Percentiles rank a stretch among this genome's conserved stretches.
These are phyloP conservation scores for Aplochiton taeniatus DNA, from an alignment of 2,797 vertebrate species.

Conservation along the genomic window DNA sequence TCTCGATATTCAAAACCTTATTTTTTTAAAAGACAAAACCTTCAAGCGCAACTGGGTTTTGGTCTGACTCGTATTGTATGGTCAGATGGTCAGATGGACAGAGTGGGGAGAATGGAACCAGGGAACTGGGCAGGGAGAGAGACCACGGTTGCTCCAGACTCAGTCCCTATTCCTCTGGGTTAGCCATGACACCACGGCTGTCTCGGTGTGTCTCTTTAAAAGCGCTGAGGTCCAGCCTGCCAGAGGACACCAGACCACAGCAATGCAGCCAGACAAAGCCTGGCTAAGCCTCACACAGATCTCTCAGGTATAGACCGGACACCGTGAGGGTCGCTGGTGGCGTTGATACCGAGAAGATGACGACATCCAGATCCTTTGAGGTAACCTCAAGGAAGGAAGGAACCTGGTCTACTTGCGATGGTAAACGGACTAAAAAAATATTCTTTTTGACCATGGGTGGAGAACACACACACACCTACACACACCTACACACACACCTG, in stretches of 20 bases:
- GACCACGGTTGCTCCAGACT: too few relatives aligned
- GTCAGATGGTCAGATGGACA: too few relatives aligned
- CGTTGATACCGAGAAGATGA: too few relatives aligned
- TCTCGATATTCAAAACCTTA: slow-evolving; percentile 55
- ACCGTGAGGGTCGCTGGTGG: not conserved
- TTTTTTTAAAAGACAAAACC: slow-evolving; percentile 33
- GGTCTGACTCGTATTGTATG: not conserved
- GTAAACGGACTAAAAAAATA: not conserved
- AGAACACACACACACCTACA: not conserved
- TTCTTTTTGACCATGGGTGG: not conserved
- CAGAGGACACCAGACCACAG: slow-evolving; percentile 26
- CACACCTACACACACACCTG: slow-evolving; percentile 2
- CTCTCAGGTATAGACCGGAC: not conserved
- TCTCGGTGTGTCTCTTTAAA: too few relatives aligned
- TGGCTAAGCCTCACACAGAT: slow-evolving; percentile 22
- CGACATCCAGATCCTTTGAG: too few relatives aligned
- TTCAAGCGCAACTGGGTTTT: slow-evolving; percentile 36
- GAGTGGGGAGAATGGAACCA: not conserved
- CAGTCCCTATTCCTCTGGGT: too few relatives aligned
- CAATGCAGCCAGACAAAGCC: slow-evolving; percentile 10
- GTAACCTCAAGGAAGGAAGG: too few relatives aligned
- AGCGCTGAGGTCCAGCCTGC: not conserved
- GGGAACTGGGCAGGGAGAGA: not conserved
- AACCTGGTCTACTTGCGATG: too few relatives aligned
- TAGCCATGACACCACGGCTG: too few relatives aligned